Percentiles rank a stretch among this genome's conserved stretches.
Conservation (phyloP, 2,113 vertebrate genomes). For the Centropus unirufus region DNA sequence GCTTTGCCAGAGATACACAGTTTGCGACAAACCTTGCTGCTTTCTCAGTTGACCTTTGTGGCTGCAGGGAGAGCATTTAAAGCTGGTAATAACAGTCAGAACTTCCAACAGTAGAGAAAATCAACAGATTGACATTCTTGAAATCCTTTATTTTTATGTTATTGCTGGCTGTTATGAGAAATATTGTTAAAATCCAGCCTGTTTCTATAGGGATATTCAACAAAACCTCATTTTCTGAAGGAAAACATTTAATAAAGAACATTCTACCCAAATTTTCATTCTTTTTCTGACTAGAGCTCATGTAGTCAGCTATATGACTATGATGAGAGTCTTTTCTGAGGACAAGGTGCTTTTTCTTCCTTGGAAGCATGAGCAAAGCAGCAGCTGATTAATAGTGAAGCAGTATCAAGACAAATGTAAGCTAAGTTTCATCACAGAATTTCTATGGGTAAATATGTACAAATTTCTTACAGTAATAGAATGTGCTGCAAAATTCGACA, state of each 20-base stretch:
- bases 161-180: not conserved
- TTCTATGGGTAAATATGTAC: conserved; percentile 18
- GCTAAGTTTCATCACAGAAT: conserved; percentile 1
- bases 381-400: not conserved
- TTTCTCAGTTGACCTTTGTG: not conserved
- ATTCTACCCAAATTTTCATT: not conserved
- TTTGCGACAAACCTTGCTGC: not conserved
- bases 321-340: not conserved
- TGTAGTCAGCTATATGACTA: not conserved
- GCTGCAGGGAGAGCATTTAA: not conserved
- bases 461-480: conserved; percentile 13
- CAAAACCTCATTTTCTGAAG: not conserved
- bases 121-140: not conserved
- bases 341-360: not conserved
- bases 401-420: not conserved
- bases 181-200: not conserved
- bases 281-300: not conserved
- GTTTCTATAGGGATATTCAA: not conserved
- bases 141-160: not conserved
- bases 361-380: not conserved
- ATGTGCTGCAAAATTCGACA: conserved; percentile 14
- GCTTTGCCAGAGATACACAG: not conserved
- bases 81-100: not conserved
- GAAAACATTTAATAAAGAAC: not conserved
- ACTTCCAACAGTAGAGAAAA: not conserved